Evolutionary conservation across 2,797 vertebrate species (phyloP), one percentile per base, ranked within the genome.

Genomic region (Ptychobarbus kaznakovi): DNA sequence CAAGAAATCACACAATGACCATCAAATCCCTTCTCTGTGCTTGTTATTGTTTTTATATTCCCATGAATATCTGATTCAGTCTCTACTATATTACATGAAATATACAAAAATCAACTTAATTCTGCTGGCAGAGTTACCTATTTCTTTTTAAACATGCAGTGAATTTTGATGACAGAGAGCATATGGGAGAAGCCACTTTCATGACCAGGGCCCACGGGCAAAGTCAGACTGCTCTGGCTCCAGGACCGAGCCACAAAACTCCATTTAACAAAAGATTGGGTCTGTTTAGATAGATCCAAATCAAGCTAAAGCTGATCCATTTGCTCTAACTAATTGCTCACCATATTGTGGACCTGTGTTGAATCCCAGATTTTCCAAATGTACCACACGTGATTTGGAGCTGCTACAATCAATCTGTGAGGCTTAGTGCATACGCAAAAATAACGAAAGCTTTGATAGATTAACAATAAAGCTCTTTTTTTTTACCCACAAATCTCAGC

Each of bases 161-260:
- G 44, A 77, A 49, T 81, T 73, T 44, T 73, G 22, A 16, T 73
- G 73, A 82, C 80, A 80, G 49, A 51, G 35, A 84, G 40, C 81
- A 85, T 83, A 63, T 86, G 74, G 81, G 22, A n/a, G 51, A 78
- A 82, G 78, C 38, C 28, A 65, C 75, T 68, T 80, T 86, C 18
- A 68, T 35, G 56, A 28, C 18, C 20, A 42, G 35, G 42, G 20
- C 11, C 70, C 56, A 10, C 18, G 15, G 40, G 16, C 78, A 22
- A 35, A 49, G 9, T 51, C n/a, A 42, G 16, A 81, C 82, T 84
- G 61, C 65, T 72, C 40, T 85, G 75, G 42, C 78, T 89, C 49
- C 38, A 40, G 82, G 42, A 56, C 2, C 3, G n/a, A 44, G n/a
- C 2, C 18, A 28, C 46, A 53, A 20, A 6, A 28, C 38, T 38